These are phyloP conservation scores for Hiodon alosoides DNA, from an alignment of 2,113 vertebrate genomes.

Conservation along the genomic window DNA sequence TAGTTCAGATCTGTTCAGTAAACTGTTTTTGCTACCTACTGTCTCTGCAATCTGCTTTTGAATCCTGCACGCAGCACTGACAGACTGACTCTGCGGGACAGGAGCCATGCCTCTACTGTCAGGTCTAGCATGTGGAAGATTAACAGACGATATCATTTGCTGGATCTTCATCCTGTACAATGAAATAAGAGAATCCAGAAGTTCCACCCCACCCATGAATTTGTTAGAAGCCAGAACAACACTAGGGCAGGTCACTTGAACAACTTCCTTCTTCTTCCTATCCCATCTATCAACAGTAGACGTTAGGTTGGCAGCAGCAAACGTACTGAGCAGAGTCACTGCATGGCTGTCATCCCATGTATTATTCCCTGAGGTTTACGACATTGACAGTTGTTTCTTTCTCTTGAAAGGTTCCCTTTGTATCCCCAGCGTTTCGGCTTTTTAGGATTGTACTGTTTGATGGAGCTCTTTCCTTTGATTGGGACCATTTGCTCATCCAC, in stretches of 20 bases:
- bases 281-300: too few relatives aligned
- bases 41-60: too few relatives aligned
- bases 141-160: neutral
- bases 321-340: too few relatives aligned
- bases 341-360: too few relatives aligned
- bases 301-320: too few relatives aligned
- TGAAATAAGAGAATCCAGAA: neutral
- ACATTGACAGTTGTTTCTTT: too few relatives aligned
- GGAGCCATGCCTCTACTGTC: neutral
- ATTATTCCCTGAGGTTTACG: too few relatives aligned
- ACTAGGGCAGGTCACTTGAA: neutral
- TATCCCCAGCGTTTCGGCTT: neutral
- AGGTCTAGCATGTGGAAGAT: neutral
- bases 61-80: too few relatives aligned
- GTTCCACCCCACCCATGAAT: neutral
- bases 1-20: too few relatives aligned
- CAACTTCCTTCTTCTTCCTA: neutral
- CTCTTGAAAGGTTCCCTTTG: neutral
- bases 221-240: neutral
- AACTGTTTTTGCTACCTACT: too few relatives aligned
- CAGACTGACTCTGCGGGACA: neutral
- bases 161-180: neutral
- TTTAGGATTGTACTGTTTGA: neutral
- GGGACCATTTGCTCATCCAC: slow-evolving; percentile 3
- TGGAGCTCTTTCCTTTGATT: neutral